Percentiles rank a stretch among this genome's conserved stretches.
phyloP scores from a whole-genome alignment of 2,888 invertebrate genomes.

The Shargacucullia verbasci region DNA sequence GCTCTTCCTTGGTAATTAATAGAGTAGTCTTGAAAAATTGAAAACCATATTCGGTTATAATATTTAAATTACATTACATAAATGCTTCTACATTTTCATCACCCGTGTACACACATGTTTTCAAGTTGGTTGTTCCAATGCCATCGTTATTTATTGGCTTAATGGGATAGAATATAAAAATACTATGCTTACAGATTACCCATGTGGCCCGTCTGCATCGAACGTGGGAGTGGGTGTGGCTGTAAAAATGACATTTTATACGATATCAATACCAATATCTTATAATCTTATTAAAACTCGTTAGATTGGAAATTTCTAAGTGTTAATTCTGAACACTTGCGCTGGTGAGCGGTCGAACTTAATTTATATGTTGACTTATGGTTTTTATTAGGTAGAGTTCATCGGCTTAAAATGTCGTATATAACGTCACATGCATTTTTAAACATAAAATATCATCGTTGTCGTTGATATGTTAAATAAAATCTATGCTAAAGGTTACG shows the following conservation, averaged over 20 bases:
- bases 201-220: slow-evolving; percentile 12
- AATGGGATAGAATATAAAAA: no score
- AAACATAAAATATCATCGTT: slow-evolving; percentile 33
- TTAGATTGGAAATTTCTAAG: slow-evolving; percentile 15
- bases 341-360: slow-evolving; percentile 1
- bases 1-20: no score
- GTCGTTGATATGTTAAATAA: slow-evolving; percentile 40
- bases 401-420: slow-evolving; percentile 40
- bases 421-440: slow-evolving; percentile 41
- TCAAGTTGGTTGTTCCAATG: not conserved
- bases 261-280: slow-evolving; percentile 10
- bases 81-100: no score
- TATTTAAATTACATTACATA: no score
- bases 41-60: no score
- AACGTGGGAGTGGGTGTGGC: slow-evolving; percentile 8
- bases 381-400: slow-evolving; percentile 35
- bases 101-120: not conserved
- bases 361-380: slow-evolving; percentile 44
- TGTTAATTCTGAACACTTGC: slow-evolving; percentile 21
- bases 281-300: slow-evolving; percentile 23
- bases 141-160: slow-evolving; percentile 6
- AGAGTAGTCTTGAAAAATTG: no score
- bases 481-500: slow-evolving; percentile 48
- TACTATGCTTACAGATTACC: slow-evolving; percentile 1
- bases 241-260: slow-evolving; percentile 31